Evolutionary conservation across 2,113 vertebrate genomes (phyloP).

Genomic region (Ranitomeya imitator): DNA sequence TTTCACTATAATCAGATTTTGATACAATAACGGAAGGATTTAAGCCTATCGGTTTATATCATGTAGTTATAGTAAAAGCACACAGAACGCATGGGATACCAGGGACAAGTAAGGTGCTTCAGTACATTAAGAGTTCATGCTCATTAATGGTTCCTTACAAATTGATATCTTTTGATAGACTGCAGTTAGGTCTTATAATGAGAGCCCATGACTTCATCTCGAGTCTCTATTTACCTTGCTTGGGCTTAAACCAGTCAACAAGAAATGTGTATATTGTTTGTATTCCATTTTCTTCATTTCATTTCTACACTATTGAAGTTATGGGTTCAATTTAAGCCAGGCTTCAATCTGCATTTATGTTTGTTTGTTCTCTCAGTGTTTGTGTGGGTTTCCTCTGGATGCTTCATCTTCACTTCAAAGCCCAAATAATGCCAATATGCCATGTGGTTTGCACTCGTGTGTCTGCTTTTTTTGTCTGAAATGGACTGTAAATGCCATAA

Average conservation of each 20-base stretch:
- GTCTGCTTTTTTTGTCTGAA: not conserved
- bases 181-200: not conserved
- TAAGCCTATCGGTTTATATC: not conserved
- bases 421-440: not conserved
- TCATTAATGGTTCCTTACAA: not conserved
- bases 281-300: too few species aligned
- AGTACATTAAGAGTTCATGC: not conserved
- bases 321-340: not conserved
- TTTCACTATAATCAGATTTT: too few species aligned
- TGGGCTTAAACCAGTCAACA: not conserved
- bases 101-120: not conserved
- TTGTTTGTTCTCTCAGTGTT: not conserved
- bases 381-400: not conserved
- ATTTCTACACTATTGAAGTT: not conserved
- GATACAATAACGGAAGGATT: not conserved
- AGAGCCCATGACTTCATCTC: not conserved
- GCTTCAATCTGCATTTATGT: not conserved
- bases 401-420: slow-evolving; percentile 21
- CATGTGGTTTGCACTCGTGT: not conserved
- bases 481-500: not conserved
- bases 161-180: not conserved
- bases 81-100: not conserved
- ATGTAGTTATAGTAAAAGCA: not conserved
- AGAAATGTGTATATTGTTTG: not conserved
- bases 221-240: not conserved